Evolutionary conservation across 2,888 invertebrate species (phyloP), one percentile per base, ranked within the genome.

Genomic region (Diaphora mendica): DNA sequence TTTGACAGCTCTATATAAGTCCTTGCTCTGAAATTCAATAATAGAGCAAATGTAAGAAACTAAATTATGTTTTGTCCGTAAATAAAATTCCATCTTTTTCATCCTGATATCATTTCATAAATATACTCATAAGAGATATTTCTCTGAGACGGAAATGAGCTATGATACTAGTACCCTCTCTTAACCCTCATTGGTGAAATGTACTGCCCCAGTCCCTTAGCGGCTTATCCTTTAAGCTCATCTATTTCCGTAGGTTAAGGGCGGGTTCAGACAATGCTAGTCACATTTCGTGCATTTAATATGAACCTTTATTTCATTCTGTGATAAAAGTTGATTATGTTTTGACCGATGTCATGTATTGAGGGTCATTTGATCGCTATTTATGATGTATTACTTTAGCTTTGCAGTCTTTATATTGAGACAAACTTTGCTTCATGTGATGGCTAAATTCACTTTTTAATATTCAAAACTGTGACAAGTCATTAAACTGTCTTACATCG

Each of bases 201-300:
- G 64, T 74, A 77, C 71, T 74, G 72, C 72, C n/a, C n/a, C n/a
- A 78, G 81, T 78, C 80, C 74, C 76, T 72, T 42, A 35, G 66
- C 33, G 62, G 78, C 74, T 83, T 80, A 83, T 83, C 77, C 75
- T 73, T 59, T 78, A 85, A 83, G 82, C 82, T 77, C 66, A 77
- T 79, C 71, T 77, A 79, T 83, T 83, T 81, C 75, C 79, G 78
- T 72, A 71, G 26, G 42, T 70, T 65, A 59, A 78, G 70, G 64
- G 66, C 67, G 73, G 73, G 76, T 77, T 78, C 65, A 71, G 62
- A 70, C 65, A 72, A 75, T 64, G 70, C 51, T 72, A 42, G 59
- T 64, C 11, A 62, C 15, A 68, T 62, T 64, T 7, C 20, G 23
- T 62, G 39, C 26, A 59, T 59, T 23, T 33, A 35, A 39, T 55